Conservation (phyloP, 1,140 invertebrate genomes). For the Andricus grossulariae region DNA sequence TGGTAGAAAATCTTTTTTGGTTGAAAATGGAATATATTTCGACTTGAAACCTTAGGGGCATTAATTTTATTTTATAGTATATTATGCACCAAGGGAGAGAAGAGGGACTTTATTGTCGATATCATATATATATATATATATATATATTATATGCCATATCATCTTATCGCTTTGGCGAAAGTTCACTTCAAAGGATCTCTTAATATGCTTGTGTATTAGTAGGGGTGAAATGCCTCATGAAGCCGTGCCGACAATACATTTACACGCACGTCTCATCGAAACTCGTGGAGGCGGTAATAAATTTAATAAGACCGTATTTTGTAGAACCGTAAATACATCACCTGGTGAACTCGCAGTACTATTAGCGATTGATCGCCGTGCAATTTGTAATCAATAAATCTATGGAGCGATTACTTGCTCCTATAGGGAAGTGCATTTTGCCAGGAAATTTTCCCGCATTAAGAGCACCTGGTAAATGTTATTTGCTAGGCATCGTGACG, state of each 20-base stretch:
- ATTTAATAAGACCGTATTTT: conserved; percentile 56
- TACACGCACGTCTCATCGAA: conserved; percentile 8
- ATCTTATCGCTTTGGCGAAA: neutral
- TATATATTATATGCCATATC: neutral
- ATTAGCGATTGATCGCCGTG: conserved; percentile 65
- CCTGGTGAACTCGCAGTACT: conserved; percentile 43
- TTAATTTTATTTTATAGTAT: no score
- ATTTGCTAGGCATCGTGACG: neutral
- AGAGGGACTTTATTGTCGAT: no score
- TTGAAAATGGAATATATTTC: no score
- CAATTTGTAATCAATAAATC: conserved; percentile 69
- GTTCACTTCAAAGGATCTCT: neutral
- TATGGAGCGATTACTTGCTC: conserved; percentile 47
- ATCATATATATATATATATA: no score
- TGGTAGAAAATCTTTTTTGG: no score
- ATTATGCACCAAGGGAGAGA: no score
- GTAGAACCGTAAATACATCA: conserved; percentile 62
- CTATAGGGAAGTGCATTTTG: neutral
- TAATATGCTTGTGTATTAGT: neutral
- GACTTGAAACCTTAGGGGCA: no score
- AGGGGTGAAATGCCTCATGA: neutral
- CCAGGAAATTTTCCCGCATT: conserved; percentile 51
- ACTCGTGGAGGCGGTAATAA: conserved; percentile 30
- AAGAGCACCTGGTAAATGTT: conserved; percentile 28
- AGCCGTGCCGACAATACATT: neutral